Conservation (phyloP, 1,140 invertebrate species). For the Tenebrio molitor region DNA sequence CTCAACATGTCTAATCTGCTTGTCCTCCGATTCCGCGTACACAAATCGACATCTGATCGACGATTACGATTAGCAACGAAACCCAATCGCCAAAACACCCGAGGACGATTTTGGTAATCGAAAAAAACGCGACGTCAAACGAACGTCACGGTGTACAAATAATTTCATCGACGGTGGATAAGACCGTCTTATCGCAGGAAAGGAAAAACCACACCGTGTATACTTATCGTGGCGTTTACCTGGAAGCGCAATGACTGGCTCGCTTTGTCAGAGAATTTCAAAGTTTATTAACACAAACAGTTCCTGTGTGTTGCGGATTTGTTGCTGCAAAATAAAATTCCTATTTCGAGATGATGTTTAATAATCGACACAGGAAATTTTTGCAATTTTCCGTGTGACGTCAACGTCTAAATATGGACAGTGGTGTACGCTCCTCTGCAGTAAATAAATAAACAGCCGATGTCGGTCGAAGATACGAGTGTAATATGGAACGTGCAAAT, state of each 20-base stretch:
- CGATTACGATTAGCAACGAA: too few species aligned
- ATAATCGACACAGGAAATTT: too few species aligned
- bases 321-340: neutral
- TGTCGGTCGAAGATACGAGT: too few species aligned
- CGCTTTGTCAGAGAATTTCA: neutral
- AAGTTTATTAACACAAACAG: neutral
- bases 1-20: too few species aligned
- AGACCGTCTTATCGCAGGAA: neutral
- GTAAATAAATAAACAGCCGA: too few species aligned
- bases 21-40: too few species aligned
- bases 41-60: too few species aligned
- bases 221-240: neutral
- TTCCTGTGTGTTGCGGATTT: neutral
- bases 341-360: neutral
- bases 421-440: too few species aligned
- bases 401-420: too few species aligned
- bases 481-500: too few species aligned
- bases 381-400: neutral
- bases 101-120: neutral
- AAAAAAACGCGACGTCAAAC: neutral
- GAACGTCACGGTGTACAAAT: neutral
- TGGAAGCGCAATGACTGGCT: slow-evolving; percentile 1
- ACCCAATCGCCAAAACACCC: neutral
- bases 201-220: slow-evolving; percentile 4
- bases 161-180: neutral